Evolutionary conservation across 2,797 vertebrate species (phyloP).

Genomic region (Sardinella longiceps): DNA sequence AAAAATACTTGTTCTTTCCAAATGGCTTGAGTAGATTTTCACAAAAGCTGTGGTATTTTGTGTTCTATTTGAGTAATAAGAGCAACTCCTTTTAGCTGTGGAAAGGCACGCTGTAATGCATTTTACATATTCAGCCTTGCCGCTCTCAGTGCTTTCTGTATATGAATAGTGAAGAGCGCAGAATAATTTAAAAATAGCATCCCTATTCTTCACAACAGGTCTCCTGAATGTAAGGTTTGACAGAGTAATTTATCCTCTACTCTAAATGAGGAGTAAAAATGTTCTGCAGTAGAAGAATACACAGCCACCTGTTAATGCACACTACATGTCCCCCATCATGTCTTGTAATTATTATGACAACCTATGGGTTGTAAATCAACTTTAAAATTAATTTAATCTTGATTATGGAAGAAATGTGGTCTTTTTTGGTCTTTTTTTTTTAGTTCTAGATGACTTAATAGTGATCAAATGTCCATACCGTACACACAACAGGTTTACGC

Average conservation of each 20-base stretch:
- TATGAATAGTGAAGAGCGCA: neutral
- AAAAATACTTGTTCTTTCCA: neutral
- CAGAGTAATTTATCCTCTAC: neutral
- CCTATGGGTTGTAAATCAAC: neutral
- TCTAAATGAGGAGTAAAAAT: neutral
- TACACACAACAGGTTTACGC: neutral
- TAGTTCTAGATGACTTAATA: neutral
- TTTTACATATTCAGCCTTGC: neutral
- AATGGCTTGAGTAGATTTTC: neutral
- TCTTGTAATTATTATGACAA: neutral
- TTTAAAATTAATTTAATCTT: neutral
- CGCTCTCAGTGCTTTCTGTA: neutral
- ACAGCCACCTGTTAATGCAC: neutral
- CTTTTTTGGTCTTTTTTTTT: too few species aligned
- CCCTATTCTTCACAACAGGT: neutral
- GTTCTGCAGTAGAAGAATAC: neutral
- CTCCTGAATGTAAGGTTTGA: neutral
- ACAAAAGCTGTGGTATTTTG: conserved; percentile 10
- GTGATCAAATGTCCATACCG: neutral
- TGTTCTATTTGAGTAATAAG: conserved; percentile 1
- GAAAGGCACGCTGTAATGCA: neutral
- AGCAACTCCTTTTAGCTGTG: neutral
- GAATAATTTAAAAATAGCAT: conserved; percentile 15
- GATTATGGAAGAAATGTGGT: neutral
- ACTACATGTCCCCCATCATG: neutral